Evolutionary conservation across 2,797 vertebrate species (phyloP).

Genomic region (Danio aesculapii): DNA sequence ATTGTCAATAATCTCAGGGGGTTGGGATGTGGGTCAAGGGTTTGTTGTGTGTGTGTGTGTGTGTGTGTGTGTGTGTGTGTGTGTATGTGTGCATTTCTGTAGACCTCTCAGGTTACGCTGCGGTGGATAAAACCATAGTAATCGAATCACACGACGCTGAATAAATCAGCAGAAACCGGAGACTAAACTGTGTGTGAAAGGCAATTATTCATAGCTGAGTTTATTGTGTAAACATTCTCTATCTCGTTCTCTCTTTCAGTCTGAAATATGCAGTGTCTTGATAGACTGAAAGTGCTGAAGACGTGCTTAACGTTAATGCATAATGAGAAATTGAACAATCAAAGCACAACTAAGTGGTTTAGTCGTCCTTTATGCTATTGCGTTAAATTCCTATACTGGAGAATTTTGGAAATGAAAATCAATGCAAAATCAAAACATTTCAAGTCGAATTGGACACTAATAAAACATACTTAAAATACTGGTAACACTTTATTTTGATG

Average conservation of each 20-base stretch:
- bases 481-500: too few species aligned
- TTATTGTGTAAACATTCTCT: conserved; percentile 35
- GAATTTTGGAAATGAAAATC: not conserved
- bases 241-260: not conserved
- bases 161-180: conserved; percentile 46
- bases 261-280: not conserved
- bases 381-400: not conserved
- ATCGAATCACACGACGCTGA: conserved; percentile 34
- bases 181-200: conserved; percentile 12
- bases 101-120: conserved; percentile 31
- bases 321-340: conserved; percentile 6
- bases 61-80: not conserved
- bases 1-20: conserved; percentile 27
- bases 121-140: conserved; percentile 35
- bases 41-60: conserved; percentile 1
- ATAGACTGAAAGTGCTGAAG: not conserved
- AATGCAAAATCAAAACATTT: not conserved
- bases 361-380: not conserved
- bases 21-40: conserved; percentile 25
- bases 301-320: not conserved
- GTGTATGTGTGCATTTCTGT: conserved; percentile 7
- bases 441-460: not conserved
- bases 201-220: conserved; percentile 31
- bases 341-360: not conserved
- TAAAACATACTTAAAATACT: too few species aligned